Percentiles rank a stretch among this genome's conserved stretches.
Evolutionary conservation across 2,113 vertebrate genomes (phyloP).

Genomic region (Mystacornis crossleyi): DNA sequence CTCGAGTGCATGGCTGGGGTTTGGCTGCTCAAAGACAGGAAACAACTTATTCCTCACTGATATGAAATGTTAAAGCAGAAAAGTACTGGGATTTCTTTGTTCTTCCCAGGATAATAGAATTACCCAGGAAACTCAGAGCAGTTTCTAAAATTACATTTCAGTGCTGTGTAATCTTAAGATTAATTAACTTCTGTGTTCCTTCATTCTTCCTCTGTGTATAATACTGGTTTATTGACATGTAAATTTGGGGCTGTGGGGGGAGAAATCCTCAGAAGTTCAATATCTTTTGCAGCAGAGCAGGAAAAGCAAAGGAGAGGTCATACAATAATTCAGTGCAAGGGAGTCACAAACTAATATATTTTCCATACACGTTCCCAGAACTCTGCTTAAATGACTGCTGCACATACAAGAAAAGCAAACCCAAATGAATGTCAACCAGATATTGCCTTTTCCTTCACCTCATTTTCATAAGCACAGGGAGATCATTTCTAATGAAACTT

Average conservation of each 20-base stretch:
- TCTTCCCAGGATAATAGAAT: neutral
- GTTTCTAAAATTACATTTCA: slow-evolving; percentile 30
- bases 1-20: neutral
- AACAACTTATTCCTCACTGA: neutral
- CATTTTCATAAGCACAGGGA: neutral
- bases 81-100: neutral
- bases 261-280: slow-evolving; percentile 7
- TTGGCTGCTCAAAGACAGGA: neutral
- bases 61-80: neutral
- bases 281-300: slow-evolving; percentile 3
- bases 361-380: neutral
- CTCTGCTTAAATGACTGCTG: neutral
- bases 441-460: neutral
- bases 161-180: slow-evolving; percentile 14
- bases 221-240: slow-evolving; percentile 27
- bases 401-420: neutral
- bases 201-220: slow-evolving; percentile 11
- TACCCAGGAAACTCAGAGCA: neutral
- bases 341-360: neutral
- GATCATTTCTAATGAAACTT: neutral
- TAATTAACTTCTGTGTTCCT: slow-evolving; percentile 41
- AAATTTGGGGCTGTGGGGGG: neutral
- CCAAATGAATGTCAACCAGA: neutral
- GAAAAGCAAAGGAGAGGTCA: neutral
- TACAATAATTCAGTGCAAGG: neutral